Evolutionary conservation across 2,888 invertebrate species (phyloP).

Genomic region (Drosophila siamana): DNA sequence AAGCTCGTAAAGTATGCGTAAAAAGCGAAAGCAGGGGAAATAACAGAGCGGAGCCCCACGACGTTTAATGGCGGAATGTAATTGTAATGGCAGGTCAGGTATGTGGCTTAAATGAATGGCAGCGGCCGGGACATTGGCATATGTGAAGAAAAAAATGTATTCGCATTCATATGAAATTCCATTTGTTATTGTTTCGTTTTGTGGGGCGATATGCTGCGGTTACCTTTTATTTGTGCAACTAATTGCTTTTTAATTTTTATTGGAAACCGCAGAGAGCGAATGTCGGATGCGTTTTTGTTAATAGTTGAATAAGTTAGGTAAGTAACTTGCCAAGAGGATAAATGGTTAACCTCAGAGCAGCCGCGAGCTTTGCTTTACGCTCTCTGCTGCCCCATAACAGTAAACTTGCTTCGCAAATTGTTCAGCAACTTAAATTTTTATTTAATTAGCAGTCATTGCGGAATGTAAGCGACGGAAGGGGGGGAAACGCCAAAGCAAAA

Average conservation of each 20-base stretch:
- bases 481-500: constrained; percentile 32
- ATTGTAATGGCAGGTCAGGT: constrained; percentile 50
- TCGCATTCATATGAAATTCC: constrained; percentile 65
- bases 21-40: background rate
- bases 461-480: background rate
- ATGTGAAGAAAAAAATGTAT: constrained; percentile 30
- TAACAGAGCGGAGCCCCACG: background rate
- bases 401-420: constrained; percentile 63
- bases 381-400: constrained; percentile 32
- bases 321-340: constrained; percentile 33
- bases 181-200: constrained; percentile 50
- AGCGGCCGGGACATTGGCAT: constrained; percentile 14
- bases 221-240: constrained; percentile 59
- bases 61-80: constrained; percentile 41
- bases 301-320: constrained; percentile 27
- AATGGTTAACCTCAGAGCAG: constrained; percentile 42
- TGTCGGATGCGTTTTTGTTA: constrained; percentile 10
- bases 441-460: constrained; percentile 63
- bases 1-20: constrained; percentile 8
- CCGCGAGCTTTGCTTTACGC: constrained; percentile 24
- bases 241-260: constrained; percentile 75
- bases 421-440: constrained; percentile 72
- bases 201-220: constrained; percentile 56
- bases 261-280: constrained; percentile 38
- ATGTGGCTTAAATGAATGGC: constrained; percentile 43